These are phyloP conservation scores for Chaetorhynchus papuensis DNA, from an alignment of 2,113 vertebrate species.

Conservation along the genomic window DNA sequence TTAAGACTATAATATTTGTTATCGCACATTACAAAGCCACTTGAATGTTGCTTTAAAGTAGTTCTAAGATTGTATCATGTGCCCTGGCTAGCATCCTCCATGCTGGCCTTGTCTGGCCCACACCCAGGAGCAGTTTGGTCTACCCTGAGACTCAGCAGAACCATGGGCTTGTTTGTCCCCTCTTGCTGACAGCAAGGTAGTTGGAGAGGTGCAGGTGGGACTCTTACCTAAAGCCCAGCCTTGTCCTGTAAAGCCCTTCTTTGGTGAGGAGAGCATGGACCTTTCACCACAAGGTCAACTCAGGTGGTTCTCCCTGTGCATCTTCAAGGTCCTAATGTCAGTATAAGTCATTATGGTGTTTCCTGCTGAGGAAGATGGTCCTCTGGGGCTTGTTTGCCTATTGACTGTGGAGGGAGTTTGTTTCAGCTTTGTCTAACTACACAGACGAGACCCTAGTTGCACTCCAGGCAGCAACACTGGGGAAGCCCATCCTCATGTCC, in stretches of 20 bases:
- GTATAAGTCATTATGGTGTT: not conserved
- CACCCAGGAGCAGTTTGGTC: not conserved
- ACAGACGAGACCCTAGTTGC: fast-evolving
- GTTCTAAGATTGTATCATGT: not conserved
- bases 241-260: not conserved
- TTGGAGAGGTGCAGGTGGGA: not conserved
- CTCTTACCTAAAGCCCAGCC: not conserved
- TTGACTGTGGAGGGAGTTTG: not conserved
- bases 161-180: not conserved
- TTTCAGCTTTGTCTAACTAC: not conserved
- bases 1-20: not conserved
- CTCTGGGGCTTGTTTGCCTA: not conserved
- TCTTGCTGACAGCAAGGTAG: not conserved
- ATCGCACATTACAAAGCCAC: not conserved
- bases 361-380: not conserved
- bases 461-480: not conserved
- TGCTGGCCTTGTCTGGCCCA: not conserved
- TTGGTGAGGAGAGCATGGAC: not conserved
- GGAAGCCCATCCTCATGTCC: not conserved
- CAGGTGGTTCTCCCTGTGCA: not conserved
- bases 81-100: not conserved
- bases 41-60: not conserved
- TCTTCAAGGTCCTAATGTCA: not conserved
- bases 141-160: not conserved
- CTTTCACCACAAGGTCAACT: not conserved